These are phyloP conservation scores for Burhinus bistriatus DNA, from an alignment of 2,113 vertebrate species.

Conservation along the genomic window DNA sequence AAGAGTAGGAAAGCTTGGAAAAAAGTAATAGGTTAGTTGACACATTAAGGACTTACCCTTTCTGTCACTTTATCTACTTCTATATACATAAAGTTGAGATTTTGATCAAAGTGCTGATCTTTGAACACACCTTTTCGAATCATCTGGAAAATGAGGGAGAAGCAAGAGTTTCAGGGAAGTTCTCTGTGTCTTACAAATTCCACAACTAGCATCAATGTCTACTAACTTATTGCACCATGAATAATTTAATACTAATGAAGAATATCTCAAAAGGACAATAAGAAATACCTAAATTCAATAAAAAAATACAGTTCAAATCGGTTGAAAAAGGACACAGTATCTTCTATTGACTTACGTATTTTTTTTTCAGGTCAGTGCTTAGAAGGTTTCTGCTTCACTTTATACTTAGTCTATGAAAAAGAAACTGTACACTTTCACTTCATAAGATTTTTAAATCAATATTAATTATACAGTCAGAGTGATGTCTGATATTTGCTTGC, in stretches of 20 bases:
- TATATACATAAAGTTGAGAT: slow-evolving; percentile 98
- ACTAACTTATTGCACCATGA: not conserved
- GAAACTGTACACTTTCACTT: slow-evolving; percentile 46
- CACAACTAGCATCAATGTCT: not conserved
- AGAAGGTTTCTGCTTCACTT: slow-evolving; percentile 53
- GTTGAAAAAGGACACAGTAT: not conserved
- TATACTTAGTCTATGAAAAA: slow-evolving; percentile 61
- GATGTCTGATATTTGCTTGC: not conserved
- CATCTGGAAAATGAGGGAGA: slow-evolving; percentile 82
- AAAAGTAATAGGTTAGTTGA: not conserved
- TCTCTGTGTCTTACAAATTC: not conserved
- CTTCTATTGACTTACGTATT: slow-evolving; percentile 31
- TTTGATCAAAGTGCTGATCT: slow-evolving; percentile 99
- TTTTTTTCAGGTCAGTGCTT: slow-evolving; percentile 42
- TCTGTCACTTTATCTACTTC: slow-evolving; percentile 99
- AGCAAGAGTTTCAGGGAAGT: not conserved
- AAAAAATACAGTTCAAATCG: not conserved
- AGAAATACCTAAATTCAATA: not conserved
- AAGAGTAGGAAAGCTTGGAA: not conserved
- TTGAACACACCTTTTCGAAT: slow-evolving; percentile 98
- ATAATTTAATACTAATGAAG: not conserved
- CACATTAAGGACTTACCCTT: slow-evolving; percentile 80
- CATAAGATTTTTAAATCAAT: not conserved
- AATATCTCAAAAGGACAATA: not conserved
- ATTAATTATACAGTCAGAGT: not conserved